Evolutionary conservation across 1,140 invertebrate species (phyloP).

Genomic region (Euura saliciscinereae): DNA sequence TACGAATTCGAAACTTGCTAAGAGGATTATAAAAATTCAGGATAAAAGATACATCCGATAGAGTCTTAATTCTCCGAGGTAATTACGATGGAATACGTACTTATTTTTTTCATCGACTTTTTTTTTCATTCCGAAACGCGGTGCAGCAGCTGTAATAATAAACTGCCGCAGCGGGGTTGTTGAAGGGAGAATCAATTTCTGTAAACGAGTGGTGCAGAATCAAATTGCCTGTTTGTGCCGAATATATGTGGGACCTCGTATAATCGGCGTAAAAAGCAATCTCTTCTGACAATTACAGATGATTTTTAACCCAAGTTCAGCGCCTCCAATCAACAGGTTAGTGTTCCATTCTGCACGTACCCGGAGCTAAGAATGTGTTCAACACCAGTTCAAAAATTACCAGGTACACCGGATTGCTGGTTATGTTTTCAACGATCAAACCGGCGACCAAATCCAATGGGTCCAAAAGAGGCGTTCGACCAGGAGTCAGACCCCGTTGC

Average conservation of each 20-base stretch:
- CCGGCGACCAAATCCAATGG: not conserved
- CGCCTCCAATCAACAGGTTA: not conserved
- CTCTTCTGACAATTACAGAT: not conserved
- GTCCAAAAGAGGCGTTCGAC: not conserved
- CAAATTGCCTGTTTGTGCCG: too few relatives aligned
- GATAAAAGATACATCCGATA: not conserved
- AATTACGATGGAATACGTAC: not conserved
- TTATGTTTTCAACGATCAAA: not conserved
- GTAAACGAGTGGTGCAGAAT: too few relatives aligned
- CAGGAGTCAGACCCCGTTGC: not conserved
- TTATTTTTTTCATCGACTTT: too few relatives aligned
- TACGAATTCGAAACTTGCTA: not conserved
- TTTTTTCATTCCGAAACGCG: not conserved
- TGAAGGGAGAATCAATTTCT: too few relatives aligned
- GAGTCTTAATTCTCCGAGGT: not conserved
- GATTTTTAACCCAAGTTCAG: not conserved
- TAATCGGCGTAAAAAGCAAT: too few relatives aligned
- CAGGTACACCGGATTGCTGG: not conserved
- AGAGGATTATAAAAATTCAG: not conserved
- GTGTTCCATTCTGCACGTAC: not conserved
- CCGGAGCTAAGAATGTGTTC: not conserved
- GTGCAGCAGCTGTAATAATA: not conserved
- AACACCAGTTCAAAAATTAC: not conserved
- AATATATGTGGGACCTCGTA: too few relatives aligned
- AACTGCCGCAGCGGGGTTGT: not conserved